Conservation (phyloP, 2,113 vertebrate genomes). For the Coracopsis vasa region DNA sequence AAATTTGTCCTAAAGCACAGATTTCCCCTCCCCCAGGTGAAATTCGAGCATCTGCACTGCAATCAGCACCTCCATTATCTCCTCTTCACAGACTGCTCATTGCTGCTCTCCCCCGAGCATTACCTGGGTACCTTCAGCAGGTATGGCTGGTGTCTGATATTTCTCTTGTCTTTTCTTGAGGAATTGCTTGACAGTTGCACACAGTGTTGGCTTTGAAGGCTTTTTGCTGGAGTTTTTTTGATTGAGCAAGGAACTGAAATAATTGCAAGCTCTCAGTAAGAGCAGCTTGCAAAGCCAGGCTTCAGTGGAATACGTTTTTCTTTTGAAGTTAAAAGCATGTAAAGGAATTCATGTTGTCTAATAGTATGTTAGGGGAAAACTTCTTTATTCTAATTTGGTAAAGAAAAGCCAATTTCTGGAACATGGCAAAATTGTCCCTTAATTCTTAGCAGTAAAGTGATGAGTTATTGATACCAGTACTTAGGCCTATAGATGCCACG, state of each 20-base stretch:
- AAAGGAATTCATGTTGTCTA: not conserved
- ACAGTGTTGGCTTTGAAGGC: not conserved
- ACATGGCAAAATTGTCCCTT: not conserved
- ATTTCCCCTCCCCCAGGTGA: not conserved
- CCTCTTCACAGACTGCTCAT: not conserved
- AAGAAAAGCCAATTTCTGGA: not conserved
- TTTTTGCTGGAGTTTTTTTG: not conserved
- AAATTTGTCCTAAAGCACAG: not conserved
- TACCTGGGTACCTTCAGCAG: not conserved
- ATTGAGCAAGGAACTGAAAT: not conserved
- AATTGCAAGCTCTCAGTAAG: not conserved
- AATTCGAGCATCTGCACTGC: not conserved
- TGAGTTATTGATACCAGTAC: not conserved
- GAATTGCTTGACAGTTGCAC: not conserved
- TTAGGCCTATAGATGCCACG: rapidly evolving
- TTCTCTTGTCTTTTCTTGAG: not conserved
- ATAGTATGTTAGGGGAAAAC: not conserved
- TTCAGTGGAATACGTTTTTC: not conserved
- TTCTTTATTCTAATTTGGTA: not conserved
- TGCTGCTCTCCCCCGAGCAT: not conserved
- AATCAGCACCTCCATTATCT: not conserved
- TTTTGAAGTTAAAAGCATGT: not conserved
- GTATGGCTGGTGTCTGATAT: not conserved
- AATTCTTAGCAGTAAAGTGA: not conserved
- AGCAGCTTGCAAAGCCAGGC: not conserved